Base-by-base conservation (phyloP, 2,113 vertebrate genomes). In the Callionymus lyra region DNA sequence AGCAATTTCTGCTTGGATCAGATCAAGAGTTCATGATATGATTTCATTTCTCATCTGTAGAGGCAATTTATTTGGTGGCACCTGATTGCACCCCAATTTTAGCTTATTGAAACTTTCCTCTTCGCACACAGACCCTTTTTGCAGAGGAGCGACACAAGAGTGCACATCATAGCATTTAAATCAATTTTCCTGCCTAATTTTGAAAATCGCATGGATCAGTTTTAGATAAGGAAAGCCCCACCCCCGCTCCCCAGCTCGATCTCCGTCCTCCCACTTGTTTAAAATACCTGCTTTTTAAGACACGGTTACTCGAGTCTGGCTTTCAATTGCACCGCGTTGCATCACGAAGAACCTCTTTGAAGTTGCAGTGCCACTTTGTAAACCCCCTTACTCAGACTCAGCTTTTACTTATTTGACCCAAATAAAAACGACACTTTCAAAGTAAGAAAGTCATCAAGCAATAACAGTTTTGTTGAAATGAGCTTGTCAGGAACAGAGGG, bases 301-400 rank as follows among this genome's bases (percentile, higher is more conserved):
- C 63, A 59, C 47, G 9, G 56, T 79, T 77, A 58, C 76, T 55
- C 9, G 16, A 42, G 56, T 63, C 59, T 70, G 65, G 53, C 44
- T 58, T 68, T 51, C 31, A 46, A 63, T 82, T 82, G 70, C 80
- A 59, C 42, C 16, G 38, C 39, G 9, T 82, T 82, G 76, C 80
- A 79, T 82, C 80, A 82, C 53, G 42, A 55, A 56, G 56, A 72
- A 69, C 49, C 57, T 51, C 76, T 81, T 81, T 82, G 74, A 81
- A 76, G 76, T 71, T 71, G 48, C 66, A 68, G 60, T 76, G 77
- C 59, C 74, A 77, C 64, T 74, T 71, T 63, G 61, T 73, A 71
- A n/a, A n/a, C 62, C 59, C 74, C 60, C 65, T 68, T 58, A 63
- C 60, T 65, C 67, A 50, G 59, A 17, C 51, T 60, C 41, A 18